Base-by-base conservation (phyloP, 2,888 invertebrate genomes). In the Tribolium freemani region DNA sequence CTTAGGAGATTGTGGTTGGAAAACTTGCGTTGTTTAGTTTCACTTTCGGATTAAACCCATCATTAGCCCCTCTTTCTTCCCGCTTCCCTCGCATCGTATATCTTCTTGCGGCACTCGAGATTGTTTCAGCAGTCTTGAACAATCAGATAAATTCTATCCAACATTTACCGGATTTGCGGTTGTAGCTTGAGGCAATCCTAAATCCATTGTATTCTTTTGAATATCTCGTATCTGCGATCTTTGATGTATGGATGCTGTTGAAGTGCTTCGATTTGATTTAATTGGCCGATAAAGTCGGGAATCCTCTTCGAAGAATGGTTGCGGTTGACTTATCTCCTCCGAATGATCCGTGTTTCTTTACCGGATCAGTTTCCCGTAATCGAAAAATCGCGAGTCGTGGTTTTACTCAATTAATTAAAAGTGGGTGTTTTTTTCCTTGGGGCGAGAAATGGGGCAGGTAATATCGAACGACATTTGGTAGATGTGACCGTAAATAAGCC, bases 231-330 rank as follows among this genome's bases (percentile, higher is more conserved):
- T 80, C 79, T 81, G 69, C 80, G 79, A 83, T 83, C 83, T 80
- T 80, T 80, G 82, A 83, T 82, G 79, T 84, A 83, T 83, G 81
- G 81, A 79, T 78, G 81, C 79, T 78, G 83, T 78, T 77, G 82
- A 82, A 82, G 81, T 82, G 83, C 80, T 81, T 83, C 82, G 81
- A 83, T 83, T 83, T 81, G 83, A 84, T 84, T 81, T 84, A 84
- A 84, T 84, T 84, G 84, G 83, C 79, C 78, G 83, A 84, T 84
- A 84, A 84, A 83, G 77, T 73, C 76, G 74, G 77, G 77, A 78
- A 78, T 78, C 70, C 73, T 76, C 77, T 74, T 13, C 48, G 74
- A 75, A 75, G 77, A 80, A 74, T 64, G 68, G 71, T 69, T 48
- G 66, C 44, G 68, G 56, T 64, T 69, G 76, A 72, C 67, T 80